These are phyloP conservation scores for Scortum barcoo DNA, from an alignment of 2,113 vertebrate species.

Conservation along the genomic window DNA sequence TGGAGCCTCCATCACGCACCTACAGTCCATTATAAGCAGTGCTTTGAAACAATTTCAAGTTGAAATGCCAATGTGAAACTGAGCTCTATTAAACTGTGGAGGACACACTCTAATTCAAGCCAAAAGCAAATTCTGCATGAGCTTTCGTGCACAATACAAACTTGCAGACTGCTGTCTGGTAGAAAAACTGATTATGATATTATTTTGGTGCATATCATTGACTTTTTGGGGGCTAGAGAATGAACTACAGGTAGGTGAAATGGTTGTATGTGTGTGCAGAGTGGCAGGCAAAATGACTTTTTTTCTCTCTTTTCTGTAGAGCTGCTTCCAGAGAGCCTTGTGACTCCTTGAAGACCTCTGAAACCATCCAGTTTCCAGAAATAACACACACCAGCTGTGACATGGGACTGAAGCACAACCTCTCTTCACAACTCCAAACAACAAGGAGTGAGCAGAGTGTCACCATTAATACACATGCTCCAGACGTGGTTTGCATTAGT, in stretches of 20 bases:
- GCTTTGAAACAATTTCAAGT: slow-evolving; percentile 33
- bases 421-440: slow-evolving; percentile 49
- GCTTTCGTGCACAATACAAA: background rate
- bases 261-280: slow-evolving; percentile 28
- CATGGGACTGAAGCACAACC: slow-evolving; percentile 72
- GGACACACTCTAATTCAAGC: background rate
- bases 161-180: background rate
- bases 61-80: slow-evolving; percentile 35
- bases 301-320: slow-evolving; percentile 61
- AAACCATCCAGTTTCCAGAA: slow-evolving; percentile 79
- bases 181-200: background rate
- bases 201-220: background rate
- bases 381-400: slow-evolving; percentile 78
- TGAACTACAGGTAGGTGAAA: background rate
- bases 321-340: slow-evolving; percentile 72
- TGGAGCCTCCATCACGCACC: slow-evolving; percentile 19
- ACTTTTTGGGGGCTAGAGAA: background rate
- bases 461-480: slow-evolving; percentile 55
- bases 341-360: slow-evolving; percentile 78
- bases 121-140: slow-evolving; percentile 20
- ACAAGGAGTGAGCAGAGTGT: slow-evolving; percentile 48
- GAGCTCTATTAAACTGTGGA: slow-evolving; percentile 23
- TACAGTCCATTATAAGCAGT: slow-evolving; percentile 23
- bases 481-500: slow-evolving; percentile 62
- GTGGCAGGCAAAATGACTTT: slow-evolving; percentile 26